A percentile compares a stretch with the other conserved stretches of the same genome.
phyloP scores from a whole-genome alignment of 2,888 invertebrate species.

The Cinara cedri region DNA sequence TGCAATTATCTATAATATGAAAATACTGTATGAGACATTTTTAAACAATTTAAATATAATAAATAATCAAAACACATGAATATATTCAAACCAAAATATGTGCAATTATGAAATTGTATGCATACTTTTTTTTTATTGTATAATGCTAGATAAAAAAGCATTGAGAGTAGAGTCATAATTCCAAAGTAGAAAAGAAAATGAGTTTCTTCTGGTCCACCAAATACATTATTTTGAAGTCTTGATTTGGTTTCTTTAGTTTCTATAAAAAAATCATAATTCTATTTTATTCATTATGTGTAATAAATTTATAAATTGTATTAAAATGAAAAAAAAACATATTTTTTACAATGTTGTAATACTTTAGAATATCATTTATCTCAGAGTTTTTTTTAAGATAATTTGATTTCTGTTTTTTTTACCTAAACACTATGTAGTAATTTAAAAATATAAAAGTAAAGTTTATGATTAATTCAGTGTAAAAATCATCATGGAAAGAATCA shows the following conservation, averaged over 20 bases:
- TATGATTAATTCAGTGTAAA: too few relatives aligned
- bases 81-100: background rate
- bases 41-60: slow-evolving; percentile 6
- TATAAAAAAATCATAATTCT: slow-evolving; percentile 16
- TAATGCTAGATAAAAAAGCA: slow-evolving; percentile 69
- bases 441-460: too few relatives aligned
- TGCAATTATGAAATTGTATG: background rate
- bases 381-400: too few relatives aligned
- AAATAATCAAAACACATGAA: background rate
- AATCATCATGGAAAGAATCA: too few relatives aligned
- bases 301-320: background rate
- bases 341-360: too few relatives aligned
- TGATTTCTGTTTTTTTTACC: too few relatives aligned
- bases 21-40: background rate
- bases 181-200: slow-evolving; percentile 75
- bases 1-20: slow-evolving; percentile 68
- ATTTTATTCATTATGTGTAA: too few relatives aligned
- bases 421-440: too few relatives aligned
- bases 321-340: too few relatives aligned
- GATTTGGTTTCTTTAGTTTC: background rate
- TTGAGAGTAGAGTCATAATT: slow-evolving; percentile 68
- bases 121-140: slow-evolving; percentile 72
- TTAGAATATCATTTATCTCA: too few relatives aligned
- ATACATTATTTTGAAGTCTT: slow-evolving; percentile 36
- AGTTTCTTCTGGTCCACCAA: slow-evolving; percentile 66